Evolutionary conservation across 2,888 invertebrate species (phyloP).

Genomic region (Callyntrura sp.): DNA sequence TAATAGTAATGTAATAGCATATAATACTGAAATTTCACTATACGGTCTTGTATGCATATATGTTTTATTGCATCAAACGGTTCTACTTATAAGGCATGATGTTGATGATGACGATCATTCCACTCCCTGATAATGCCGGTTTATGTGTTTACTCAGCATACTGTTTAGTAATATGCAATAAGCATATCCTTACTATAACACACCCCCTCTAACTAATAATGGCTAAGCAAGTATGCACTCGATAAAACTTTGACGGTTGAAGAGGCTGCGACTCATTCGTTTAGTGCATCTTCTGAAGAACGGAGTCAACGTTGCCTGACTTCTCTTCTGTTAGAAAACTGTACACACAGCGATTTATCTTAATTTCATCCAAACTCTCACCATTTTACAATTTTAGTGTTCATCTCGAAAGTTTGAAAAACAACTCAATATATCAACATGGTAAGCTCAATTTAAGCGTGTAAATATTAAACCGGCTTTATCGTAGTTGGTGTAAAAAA

Average conservation of each 20-base stretch:
- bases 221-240: neutral
- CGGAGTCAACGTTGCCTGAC: conserved; percentile 60
- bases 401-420: neutral
- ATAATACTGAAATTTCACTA: neutral
- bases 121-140: conserved; percentile 38
- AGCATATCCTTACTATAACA: neutral
- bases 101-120: conserved; percentile 8
- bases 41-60: neutral
- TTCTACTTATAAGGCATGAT: conserved; percentile 19
- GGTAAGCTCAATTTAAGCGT: too few relatives aligned
- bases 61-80: neutral
- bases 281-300: conserved; percentile 31
- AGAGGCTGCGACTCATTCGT: conserved; percentile 28
- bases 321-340: conserved; percentile 49
- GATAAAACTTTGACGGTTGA: conserved; percentile 58
- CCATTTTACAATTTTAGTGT: neutral
- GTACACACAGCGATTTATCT: neutral
- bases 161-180: neutral
- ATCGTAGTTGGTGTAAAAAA: too few relatives aligned
- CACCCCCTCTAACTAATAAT: conserved; percentile 8
- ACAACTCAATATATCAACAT: conserved; percentile 17
- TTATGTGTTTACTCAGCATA: neutral
- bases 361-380: neutral
- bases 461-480: too few relatives aligned
- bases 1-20: neutral